Conservation (phyloP, 2,113 vertebrate genomes). For the Oncorhynchus mykiss region DNA sequence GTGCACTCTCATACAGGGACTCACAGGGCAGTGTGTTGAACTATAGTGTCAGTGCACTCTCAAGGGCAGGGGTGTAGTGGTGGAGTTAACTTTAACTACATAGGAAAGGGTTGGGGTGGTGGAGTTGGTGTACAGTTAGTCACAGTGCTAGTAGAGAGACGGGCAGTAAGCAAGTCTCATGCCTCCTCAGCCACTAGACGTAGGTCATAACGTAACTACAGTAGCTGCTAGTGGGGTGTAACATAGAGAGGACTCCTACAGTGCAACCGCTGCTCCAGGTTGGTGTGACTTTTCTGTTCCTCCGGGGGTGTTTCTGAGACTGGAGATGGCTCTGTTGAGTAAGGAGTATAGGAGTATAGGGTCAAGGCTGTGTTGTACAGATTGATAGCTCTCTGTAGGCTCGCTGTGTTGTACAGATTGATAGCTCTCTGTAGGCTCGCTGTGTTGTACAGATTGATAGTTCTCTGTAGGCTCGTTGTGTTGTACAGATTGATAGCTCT, state of each 20-base stretch:
- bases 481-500: no score
- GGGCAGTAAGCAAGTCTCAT: slow-evolving; percentile 6
- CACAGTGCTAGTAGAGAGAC: slow-evolving; percentile 34
- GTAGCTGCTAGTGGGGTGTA: slow-evolving; percentile 12
- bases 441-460: no score
- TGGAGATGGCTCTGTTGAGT: background rate
- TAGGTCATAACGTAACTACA: slow-evolving; percentile 37
- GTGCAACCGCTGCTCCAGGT: slow-evolving; percentile 38
- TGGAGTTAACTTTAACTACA: slow-evolving; percentile 15
- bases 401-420: no score
- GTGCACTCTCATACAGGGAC: no score
- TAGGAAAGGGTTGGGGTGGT: no score
- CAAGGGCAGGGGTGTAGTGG: background rate
- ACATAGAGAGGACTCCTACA: slow-evolving; percentile 25
- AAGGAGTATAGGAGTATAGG: background rate
- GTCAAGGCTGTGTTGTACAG: background rate
- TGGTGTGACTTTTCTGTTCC: slow-evolving; percentile 39
- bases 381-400: no score
- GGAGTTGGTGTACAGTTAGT: slow-evolving; percentile 7
- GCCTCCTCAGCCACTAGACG: slow-evolving; percentile 29
- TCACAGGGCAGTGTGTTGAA: no score
- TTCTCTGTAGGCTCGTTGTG: no score
- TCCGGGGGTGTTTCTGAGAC: background rate
- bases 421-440: no score
- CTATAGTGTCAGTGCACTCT: no score